Evolutionary conservation across 2,888 invertebrate genomes (phyloP).

Genomic region (Horisme vitalbata): DNA sequence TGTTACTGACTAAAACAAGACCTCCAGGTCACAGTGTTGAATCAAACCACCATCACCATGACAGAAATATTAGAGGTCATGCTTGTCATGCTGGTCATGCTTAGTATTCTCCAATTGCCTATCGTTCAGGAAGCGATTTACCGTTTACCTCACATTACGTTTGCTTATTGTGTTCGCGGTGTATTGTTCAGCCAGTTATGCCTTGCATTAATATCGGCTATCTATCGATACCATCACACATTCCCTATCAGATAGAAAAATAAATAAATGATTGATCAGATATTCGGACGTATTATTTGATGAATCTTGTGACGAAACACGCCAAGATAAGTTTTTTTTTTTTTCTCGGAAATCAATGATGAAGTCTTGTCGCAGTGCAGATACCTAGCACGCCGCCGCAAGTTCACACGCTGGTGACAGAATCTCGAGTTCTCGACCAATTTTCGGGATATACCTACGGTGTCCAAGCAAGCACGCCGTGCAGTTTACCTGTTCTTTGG

Average conservation of each 20-base stretch:
- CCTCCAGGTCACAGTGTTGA: too few relatives aligned
- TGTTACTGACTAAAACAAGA: too few relatives aligned
- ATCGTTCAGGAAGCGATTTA: constrained; percentile 61
- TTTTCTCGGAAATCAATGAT: constrained; percentile 57
- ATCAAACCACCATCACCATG: constrained; percentile 20
- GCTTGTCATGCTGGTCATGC: too few relatives aligned
- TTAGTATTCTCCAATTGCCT: constrained; percentile 62
- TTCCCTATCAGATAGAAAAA: constrained; percentile 31
- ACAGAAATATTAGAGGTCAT: constrained; percentile 47
- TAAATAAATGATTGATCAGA: constrained; percentile 6
- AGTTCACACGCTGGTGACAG: constrained; percentile 53
- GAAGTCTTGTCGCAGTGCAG: constrained; percentile 70
- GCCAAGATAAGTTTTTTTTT: constrained; percentile 29
- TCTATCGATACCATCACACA: constrained; percentile 38
- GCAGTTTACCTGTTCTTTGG: constrained; percentile 24
- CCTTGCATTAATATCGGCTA: constrained; percentile 58
- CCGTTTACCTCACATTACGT: constrained; percentile 71
- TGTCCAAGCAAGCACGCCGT: constrained; percentile 29
- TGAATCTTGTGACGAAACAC: constrained; percentile 1
- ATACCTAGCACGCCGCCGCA: constrained; percentile 46
- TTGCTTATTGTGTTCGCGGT: constrained; percentile 63
- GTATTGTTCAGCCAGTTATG: constrained; percentile 62
- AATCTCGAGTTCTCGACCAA: constrained; percentile 51
- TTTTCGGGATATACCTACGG: constrained; percentile 40
- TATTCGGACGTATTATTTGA: not conserved